phyloP scores from a whole-genome alignment of 2,797 vertebrate genomes.

The Aeoliscus strigatus region DNA sequence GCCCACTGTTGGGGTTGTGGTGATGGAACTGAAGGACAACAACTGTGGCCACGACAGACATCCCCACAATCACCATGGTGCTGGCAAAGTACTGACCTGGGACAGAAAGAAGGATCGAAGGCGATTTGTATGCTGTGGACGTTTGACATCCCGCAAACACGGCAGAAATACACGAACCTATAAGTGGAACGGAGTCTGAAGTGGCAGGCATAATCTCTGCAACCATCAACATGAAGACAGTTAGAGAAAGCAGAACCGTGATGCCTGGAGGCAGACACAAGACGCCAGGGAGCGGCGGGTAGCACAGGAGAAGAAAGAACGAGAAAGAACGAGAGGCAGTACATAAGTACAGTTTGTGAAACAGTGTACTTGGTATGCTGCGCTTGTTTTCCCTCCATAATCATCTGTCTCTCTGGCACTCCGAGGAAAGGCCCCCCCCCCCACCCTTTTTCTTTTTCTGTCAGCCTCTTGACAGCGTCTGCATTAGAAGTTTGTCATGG shows the following conservation, averaged over 20 bases:
- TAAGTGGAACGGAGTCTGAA: slow-evolving; percentile 79
- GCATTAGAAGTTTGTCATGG: too few relatives aligned
- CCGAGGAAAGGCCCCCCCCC: too few relatives aligned
- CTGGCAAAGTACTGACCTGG: slow-evolving; percentile 83
- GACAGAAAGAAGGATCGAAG: slow-evolving; percentile 29
- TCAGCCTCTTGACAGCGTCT: too few relatives aligned
- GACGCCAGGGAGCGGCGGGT: background rate
- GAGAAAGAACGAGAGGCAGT: too few relatives aligned
- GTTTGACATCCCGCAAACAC: too few relatives aligned
- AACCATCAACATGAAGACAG: slow-evolving; percentile 80
- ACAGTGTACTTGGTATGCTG: too few relatives aligned
- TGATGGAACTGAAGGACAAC: slow-evolving; percentile 82
- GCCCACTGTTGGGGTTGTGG: slow-evolving; percentile 77
- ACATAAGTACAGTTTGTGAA: too few relatives aligned
- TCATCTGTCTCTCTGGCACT: too few relatives aligned
- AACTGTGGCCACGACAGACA: slow-evolving; percentile 80
- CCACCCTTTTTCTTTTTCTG: too few relatives aligned
- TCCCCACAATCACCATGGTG: slow-evolving; percentile 82
- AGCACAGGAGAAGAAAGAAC: too few relatives aligned
- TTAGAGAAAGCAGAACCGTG: slow-evolving; percentile 78
- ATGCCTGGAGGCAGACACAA: slow-evolving; percentile 62
- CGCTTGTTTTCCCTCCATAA: too few relatives aligned
- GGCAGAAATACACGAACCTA: slow-evolving; percentile 69
- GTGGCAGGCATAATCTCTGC: slow-evolving; percentile 82
- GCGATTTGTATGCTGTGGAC: slow-evolving; percentile 16